A percentile compares a stretch with the other conserved stretches of the same genome.
Evolutionary conservation across 2,797 vertebrate genomes (phyloP).

Genomic region (Sylvia borin): DNA sequence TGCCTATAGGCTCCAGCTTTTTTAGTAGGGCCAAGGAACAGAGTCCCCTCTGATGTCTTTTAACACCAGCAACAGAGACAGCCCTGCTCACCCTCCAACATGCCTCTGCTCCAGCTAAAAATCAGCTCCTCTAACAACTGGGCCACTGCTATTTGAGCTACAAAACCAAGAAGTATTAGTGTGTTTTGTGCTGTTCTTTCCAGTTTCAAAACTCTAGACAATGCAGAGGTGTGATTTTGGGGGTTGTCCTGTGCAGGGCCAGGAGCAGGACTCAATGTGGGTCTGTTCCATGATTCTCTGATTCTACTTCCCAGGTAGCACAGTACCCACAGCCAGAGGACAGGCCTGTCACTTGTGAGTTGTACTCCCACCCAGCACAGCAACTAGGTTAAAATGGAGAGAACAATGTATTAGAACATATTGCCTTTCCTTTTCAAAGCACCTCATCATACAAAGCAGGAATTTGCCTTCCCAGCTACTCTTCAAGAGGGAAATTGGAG

Average conservation of each 20-base stretch:
- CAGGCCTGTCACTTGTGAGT: not conserved
- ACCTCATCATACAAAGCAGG: not conserved
- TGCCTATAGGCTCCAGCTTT: not conserved
- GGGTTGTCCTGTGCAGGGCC: not conserved
- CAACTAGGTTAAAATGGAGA: not conserved
- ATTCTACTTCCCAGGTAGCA: not conserved
- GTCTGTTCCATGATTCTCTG: not conserved
- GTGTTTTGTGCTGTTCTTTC: not conserved
- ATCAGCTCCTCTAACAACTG: not conserved
- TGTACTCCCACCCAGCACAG: not conserved
- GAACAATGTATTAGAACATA: not conserved
- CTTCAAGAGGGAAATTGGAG: not conserved
- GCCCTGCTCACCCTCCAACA: not conserved
- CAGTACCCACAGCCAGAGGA: not conserved
- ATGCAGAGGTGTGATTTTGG: not conserved
- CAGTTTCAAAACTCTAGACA: not conserved
- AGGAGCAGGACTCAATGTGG: not conserved
- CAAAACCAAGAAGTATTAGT: not conserved
- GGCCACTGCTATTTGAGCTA: not conserved
- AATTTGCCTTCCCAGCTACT: not conserved
- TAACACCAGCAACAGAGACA: not conserved
- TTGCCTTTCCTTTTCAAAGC: not conserved
- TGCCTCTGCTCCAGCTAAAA: not conserved
- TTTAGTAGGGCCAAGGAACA: not conserved
- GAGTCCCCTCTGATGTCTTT: not conserved